Base-by-base conservation (phyloP, 2,113 vertebrate genomes). In the Nyctereutes procyonoides region DNA sequence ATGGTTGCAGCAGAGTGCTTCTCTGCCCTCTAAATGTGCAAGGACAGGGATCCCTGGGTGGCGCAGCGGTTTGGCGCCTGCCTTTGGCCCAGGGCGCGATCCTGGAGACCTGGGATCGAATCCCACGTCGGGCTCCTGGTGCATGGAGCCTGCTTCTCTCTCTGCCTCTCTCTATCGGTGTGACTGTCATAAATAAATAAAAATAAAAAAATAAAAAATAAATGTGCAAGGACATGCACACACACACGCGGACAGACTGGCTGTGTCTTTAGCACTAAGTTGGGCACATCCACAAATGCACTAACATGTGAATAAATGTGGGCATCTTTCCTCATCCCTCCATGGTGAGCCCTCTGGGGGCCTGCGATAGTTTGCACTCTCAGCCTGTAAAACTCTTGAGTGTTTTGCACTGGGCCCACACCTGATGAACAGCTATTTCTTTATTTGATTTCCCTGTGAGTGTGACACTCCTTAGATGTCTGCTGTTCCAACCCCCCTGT, bases 281-380 rank as follows among this genome's bases (percentile, higher is more conserved):
- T 38, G 7, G 60, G 24, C 4, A 1, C 35, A 2, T 1, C 28
- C 2, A 2, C 1, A 35, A 26, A 7, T 2, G 28, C 8, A 1
- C 17, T 38, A 2, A 11, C 3, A 2, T 17, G 55, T 6, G 63
- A 53, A 38, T 15, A 1, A 9, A 4, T 32, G 38, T 0, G 0
- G 60, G 35, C 8, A 2, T 60, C 12, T 12, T 13, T 19, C 51
- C 58, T 35, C 8, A 0, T 2, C 10, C 1, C 7, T 30, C 76
- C 24, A 2, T 0, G 10, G 16, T 19, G 26, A 38, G 80, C 22
- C 16, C 35, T 24, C 12, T 3, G n/a, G 63, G n/a, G n/a, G 22
- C 80, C 92, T 3, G 30, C 35, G 8, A 1, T 3, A 13, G 2
- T 55, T 22, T 12, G 16, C 32, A 20, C 26, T 7, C 80, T 43